Evolutionary conservation across 92 coral and sea anemone species (phyloP), one percentile per base, ranked within the genome.

Genomic region (Isaurus tuberculatus): DNA sequence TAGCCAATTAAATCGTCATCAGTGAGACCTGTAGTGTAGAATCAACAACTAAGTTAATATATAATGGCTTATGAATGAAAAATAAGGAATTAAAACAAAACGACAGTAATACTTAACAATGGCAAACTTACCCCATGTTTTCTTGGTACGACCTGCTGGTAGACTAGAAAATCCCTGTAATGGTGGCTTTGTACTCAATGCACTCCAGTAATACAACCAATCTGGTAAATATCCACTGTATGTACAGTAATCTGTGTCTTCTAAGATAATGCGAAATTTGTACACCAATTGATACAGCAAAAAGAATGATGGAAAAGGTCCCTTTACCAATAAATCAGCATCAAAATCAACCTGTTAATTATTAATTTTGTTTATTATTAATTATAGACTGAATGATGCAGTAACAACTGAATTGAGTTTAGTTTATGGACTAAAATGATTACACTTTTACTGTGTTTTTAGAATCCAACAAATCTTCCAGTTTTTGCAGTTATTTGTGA

Each of bases 161-260:
- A 90, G 58, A 66, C 83, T 90, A 44, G 64, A 88, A 85, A 90
- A 90, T 11, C 93, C 83, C 60, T 87, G 88, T 48, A 90, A 81
- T 37, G 93, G 93, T 15, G 93, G 93, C 51, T 91, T 89, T 36
- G 94, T 67, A 36, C 93, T 77, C 3, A 92, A 82, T 5, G 91
- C 92, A 79, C 94, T 84, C 97, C 97, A 92, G 69, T 92, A 91
- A 69, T 90, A 92, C 53, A 90, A 72, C 89, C 94, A 92, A 79
- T 92, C 97, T 22, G 97, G 94, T 26, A 92, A 81, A 34, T 90
- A 90, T 9, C 89, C 87, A 42, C 88, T 91, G 72, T 80, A 90
- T 2, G 94, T 88, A 23, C 91, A 88, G 61, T 88, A 80, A 68
- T 90, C 84, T 28, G 91, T 90, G 64, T 90, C 93, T 72, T 87